Evolutionary conservation across 2,888 invertebrate genomes (phyloP).

Genomic region (Cephus runcator): DNA sequence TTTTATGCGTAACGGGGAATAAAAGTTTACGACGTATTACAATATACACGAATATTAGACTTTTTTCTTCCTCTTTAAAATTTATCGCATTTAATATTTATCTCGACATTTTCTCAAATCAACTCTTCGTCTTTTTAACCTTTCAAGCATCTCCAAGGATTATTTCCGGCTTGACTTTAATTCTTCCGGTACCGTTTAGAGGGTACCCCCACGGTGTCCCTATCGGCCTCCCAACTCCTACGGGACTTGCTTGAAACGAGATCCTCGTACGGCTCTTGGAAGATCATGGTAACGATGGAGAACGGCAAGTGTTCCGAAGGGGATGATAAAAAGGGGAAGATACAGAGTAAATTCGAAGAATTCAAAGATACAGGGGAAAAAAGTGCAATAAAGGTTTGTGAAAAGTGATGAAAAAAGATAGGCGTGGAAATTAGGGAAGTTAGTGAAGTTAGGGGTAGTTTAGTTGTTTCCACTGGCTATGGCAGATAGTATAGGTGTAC

Average conservation of each 20-base stretch:
- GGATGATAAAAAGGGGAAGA: background rate
- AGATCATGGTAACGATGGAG: constrained; percentile 19
- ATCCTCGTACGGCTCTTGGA: background rate
- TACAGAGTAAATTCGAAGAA: background rate
- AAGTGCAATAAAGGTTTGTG: background rate
- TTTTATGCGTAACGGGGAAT: background rate
- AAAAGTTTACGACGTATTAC: background rate
- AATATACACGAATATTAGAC: background rate
- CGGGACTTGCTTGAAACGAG: background rate
- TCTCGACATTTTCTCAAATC: background rate
- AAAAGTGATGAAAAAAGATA: background rate
- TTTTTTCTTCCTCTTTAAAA: background rate
- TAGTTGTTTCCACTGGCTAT: background rate
- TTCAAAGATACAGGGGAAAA: background rate
- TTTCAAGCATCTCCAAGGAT: background rate
- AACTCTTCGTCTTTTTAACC: background rate
- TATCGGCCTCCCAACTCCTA: background rate
- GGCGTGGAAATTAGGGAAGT: background rate
- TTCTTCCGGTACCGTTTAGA: background rate
- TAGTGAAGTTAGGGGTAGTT: background rate
- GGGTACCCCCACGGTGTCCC: background rate
- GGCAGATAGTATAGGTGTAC: background rate
- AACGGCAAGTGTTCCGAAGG: constrained; percentile 9
- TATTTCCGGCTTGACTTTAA: background rate
- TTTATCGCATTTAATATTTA: background rate